Evolutionary conservation across 2,113 vertebrate species (phyloP).

Genomic region (Anoura caudifer): DNA sequence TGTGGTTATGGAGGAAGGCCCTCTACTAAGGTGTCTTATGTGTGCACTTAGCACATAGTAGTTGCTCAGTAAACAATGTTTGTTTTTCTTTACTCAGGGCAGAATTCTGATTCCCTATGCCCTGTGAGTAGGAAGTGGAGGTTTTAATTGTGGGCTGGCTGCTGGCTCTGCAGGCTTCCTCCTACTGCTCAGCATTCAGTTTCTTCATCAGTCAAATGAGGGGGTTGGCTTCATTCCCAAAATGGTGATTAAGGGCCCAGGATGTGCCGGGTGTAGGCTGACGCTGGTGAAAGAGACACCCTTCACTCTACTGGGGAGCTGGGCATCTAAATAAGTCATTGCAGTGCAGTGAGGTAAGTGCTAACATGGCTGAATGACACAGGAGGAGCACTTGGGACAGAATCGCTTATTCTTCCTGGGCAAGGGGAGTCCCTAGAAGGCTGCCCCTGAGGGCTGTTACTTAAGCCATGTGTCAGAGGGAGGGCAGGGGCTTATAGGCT

Average conservation of each 20-base stretch:
- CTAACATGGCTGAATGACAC: background rate
- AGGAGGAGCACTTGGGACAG: background rate
- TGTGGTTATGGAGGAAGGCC: background rate
- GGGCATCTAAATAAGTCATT: constrained; percentile 60
- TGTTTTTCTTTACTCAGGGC: background rate
- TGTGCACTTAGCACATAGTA: background rate
- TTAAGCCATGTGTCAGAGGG: background rate
- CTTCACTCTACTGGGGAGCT: background rate
- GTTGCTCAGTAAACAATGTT: background rate
- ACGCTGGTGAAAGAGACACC: constrained; percentile 53
- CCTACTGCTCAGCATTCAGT: background rate
- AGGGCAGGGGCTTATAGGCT: background rate
- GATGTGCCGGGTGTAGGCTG: constrained; percentile 13
- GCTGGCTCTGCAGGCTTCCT: background rate
- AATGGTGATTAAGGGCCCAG: constrained; percentile 39
- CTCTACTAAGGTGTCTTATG: background rate
- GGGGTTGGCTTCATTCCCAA: constrained; percentile 47
- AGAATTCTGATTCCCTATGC: background rate
- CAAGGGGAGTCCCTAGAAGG: background rate
- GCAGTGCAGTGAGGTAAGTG: constrained; percentile 51
- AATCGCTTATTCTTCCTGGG: background rate
- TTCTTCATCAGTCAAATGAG: constrained; percentile 65
- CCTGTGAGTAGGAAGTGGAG: background rate
- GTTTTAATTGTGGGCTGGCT: background rate
- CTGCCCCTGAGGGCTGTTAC: background rate